Percentiles rank a stretch among this genome's conserved stretches.
These are phyloP conservation scores for Passer domesticus DNA, from an alignment of 2,113 vertebrate species.

Conservation along the genomic window DNA sequence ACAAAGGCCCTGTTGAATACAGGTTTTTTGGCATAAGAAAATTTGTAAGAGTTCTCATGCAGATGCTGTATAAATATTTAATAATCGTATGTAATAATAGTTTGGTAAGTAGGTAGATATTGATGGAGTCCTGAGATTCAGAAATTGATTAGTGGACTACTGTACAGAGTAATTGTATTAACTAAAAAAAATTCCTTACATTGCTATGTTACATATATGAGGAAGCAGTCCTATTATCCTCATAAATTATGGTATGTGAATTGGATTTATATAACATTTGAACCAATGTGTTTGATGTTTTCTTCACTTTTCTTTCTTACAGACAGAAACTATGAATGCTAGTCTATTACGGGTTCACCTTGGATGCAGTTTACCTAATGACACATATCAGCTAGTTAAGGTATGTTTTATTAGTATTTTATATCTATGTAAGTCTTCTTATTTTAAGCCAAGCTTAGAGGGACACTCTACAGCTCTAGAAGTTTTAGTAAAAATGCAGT, in stretches of 20 bases:
- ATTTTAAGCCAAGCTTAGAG: not conserved
- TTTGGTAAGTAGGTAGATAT: not conserved
- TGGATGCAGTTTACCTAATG: constrained; percentile 88
- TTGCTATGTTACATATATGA: not conserved
- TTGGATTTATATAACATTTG: not conserved
- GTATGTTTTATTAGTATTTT: constrained; percentile 65
- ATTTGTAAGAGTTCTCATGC: not conserved
- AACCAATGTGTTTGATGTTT: not conserved
- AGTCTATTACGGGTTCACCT: constrained; percentile 88
- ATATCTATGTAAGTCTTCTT: not conserved
- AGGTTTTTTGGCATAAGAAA: not conserved
- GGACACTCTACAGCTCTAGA: not conserved
- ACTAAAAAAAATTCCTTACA: accelerated
- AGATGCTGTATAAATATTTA: not conserved
- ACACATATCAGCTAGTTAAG: constrained; percentile 80
- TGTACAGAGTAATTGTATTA: not conserved
- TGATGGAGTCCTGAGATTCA: not conserved
- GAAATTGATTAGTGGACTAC: not conserved
- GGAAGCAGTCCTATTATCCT: not conserved
- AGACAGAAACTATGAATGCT: constrained; percentile 90
- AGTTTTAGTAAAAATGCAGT: not conserved
- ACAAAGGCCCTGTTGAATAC: not conserved
- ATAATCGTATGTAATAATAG: not conserved
- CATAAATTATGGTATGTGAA: not conserved
- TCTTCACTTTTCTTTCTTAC: constrained; percentile 17